Base-by-base conservation (phyloP, 1,140 invertebrate genomes). In the Steinernema feltiae region DNA sequence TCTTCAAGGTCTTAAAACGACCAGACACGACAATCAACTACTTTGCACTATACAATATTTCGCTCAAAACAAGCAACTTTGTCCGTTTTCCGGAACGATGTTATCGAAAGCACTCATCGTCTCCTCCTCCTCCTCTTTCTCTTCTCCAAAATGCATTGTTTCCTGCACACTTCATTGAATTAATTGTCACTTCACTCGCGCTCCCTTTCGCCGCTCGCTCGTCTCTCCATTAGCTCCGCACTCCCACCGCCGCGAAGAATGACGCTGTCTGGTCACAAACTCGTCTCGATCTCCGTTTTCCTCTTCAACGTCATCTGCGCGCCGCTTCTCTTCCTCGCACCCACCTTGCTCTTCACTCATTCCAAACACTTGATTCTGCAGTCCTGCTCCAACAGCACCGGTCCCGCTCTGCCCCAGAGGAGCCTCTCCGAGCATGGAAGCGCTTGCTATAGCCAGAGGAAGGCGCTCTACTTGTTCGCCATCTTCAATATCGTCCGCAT, bases 111-210 rank as follows among this genome's bases (percentile, higher is more conserved):
- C 53, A 63, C 53, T 63, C 53, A 63, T 63, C 53, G 7, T 3
- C 53, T n/a, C n/a, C n/a, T n/a, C n/a, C n/a, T n/a, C n/a, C n/a
- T n/a, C n/a, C n/a, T n/a, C n/a, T n/a, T n/a, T n/a, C n/a, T n/a
- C 35, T 27, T 63, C 53, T 63, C 24, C 3, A 63, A 27, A 63
- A 63, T 63, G 53, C 53, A 63, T 63, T 63, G 53, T 63, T 63
- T 63, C 53, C 7, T 63, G 53, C 53, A 21, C 53, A 41, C 53
- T 63, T 63, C 53, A 63, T 63, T 27, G 15, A 63, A 63, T 63
- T 63, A 63, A 63, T 63, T 63, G 53, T 63, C 53, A 17, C 53
- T 63, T 63, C 12, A 27, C 12, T 63, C 41, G 41, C 41, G 7
- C 41, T 46, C 41, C n/a, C n/a, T 41, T 18, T 41, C 53, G 53